Evolutionary conservation across 2,113 vertebrate species (phyloP), one percentile per base, ranked within the genome.

Genomic region (Meles meles): DNA sequence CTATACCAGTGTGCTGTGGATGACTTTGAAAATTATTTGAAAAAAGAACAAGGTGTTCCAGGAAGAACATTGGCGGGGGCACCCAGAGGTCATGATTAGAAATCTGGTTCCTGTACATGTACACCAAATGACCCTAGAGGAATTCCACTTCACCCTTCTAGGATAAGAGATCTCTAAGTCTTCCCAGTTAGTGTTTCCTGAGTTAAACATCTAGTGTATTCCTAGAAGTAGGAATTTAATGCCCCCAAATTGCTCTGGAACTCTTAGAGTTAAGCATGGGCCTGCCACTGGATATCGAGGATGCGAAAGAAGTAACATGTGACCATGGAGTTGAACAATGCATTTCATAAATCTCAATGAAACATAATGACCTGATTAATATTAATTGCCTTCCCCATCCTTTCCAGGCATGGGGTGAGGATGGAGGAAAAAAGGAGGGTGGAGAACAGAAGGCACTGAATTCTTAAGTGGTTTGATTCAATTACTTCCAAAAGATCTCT

Each of bases 291-390:
- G 93, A 69, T 44, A 86, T 25, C 31, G 88, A 44, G 86, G 71
- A 91, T 67, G 71, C 39, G 59, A 34, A 95, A 77, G 72, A 94
- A 42, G n/a, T 93, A 74, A 55, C 84, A 80, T 49, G 52, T 83
- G 55, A 52, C 39, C 15, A 39, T 63, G 89, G 63, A 55, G 14
- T 82, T 21, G 21, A 95, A 87, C 89, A 97, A 71, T 74, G 44
- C 14, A 55, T 93, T 97, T 96, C 86, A 97, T 96, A 97, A 98
- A 97, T 97, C 86, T 97, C 94, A 94, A 94, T 93, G 57, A 95
- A 95, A 93, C 85, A 37, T 67, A 95, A 95, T 92, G 86, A 90
- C n/a, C 42, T 87, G 55, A 97, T 97, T 89, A 96, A 94, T 97
- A 96, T 96, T 97, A 97, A 97, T 83, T 90, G 52, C 47, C 25